Percentiles rank a stretch among this genome's conserved stretches.
Evolutionary conservation across 2,113 vertebrate genomes (phyloP).

Genomic region (Axis porcinus): DNA sequence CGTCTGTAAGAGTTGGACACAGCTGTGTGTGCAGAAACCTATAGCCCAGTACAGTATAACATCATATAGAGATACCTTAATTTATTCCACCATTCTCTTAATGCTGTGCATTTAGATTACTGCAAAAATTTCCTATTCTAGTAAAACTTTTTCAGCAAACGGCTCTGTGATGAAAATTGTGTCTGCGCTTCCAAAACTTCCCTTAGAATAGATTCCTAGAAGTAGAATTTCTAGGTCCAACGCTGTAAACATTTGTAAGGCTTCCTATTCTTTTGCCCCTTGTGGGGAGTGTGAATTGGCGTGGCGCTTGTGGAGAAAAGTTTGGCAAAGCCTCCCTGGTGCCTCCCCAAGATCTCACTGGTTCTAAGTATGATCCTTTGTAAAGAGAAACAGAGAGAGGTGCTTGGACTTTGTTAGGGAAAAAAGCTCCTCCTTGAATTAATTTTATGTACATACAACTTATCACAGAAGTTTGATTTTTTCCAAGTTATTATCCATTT

Average conservation of each 20-base stretch:
- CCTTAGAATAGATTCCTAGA: neutral
- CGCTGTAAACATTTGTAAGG: neutral
- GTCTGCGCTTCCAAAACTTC: neutral
- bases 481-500: neutral
- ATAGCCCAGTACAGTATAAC: neutral
- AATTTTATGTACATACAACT: neutral
- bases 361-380: neutral
- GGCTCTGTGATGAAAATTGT: neutral
- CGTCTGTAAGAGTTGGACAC: neutral
- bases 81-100: neutral
- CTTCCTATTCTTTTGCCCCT: neutral
- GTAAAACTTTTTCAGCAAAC: neutral
- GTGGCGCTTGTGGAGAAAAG: neutral
- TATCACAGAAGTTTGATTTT: neutral
- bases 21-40: accelerated
- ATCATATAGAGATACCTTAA: neutral
- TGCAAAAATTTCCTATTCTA: neutral
- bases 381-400: neutral
- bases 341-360: neutral
- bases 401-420: neutral
- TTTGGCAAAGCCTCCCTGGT: neutral
- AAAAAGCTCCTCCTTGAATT: neutral
- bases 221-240: slow-evolving; percentile 1
- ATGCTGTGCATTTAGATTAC: neutral
- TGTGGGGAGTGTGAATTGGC: neutral